Conservation (phyloP, 1,140 invertebrate species). For the Frieseomelitta varia region DNA sequence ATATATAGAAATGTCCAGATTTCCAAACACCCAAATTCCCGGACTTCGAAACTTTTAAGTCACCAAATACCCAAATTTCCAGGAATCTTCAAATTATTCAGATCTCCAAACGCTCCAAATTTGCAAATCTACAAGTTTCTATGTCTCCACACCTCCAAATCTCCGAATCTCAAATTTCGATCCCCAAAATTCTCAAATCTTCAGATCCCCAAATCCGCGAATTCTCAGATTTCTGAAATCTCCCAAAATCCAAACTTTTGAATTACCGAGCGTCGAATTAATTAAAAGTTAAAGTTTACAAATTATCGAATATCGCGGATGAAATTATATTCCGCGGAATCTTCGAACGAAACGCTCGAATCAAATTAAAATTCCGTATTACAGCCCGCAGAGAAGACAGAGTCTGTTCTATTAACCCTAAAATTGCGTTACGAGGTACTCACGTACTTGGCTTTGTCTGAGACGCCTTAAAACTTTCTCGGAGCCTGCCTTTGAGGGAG, state of each 20-base stretch:
- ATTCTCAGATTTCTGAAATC: background rate
- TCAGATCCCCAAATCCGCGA: no score
- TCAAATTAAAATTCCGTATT: constrained; percentile 2
- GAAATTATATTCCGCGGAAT: background rate
- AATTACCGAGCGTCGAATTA: background rate
- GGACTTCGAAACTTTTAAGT: background rate
- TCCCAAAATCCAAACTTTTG: background rate
- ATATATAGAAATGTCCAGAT: no score
- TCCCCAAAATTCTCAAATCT: no score
- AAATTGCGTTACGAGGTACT: constrained; percentile 35
- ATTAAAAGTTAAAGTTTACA: no score
- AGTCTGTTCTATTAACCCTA: constrained; percentile 30
- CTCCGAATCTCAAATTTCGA: no score
- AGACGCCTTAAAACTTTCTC: constrained; percentile 43
- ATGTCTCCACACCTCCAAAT: no score
- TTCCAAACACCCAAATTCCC: no score
- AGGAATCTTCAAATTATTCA: no score
- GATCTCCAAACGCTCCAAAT: no score
- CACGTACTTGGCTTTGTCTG: constrained; percentile 23
- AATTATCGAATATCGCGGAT: background rate
- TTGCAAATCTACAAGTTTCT: background rate
- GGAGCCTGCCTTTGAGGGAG: background rate
- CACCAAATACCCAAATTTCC: background rate
- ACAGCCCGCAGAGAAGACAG: background rate
- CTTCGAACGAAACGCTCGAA: background rate